phyloP scores from a whole-genome alignment of 2,888 invertebrate genomes.

The Tenthredo livida region DNA sequence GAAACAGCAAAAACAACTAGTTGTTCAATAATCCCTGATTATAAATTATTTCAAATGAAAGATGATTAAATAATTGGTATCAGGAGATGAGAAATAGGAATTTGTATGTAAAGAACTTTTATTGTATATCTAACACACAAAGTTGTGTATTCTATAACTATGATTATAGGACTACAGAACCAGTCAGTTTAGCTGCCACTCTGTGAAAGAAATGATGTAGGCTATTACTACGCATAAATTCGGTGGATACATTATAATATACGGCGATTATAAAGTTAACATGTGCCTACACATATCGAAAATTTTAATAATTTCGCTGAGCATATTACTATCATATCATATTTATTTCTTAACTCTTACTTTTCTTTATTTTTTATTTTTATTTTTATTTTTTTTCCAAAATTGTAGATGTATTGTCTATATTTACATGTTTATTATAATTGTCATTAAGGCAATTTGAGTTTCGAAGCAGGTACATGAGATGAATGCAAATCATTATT shows the following conservation, averaged over 20 bases:
- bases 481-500: conserved; percentile 54
- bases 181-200: conserved; percentile 62
- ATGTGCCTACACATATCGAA: conserved; percentile 34
- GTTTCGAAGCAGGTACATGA: conserved; percentile 75
- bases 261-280: conserved; percentile 31
- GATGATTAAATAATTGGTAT: background rate
- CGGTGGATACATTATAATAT: conserved; percentile 42
- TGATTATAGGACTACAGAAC: conserved; percentile 68
- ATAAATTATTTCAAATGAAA: background rate
- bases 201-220: conserved; percentile 45
- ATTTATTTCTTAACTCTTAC: conserved; percentile 59
- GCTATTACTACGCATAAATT: conserved; percentile 60
- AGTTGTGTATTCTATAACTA: conserved; percentile 67
- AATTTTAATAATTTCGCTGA: conserved; percentile 33
- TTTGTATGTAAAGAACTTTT: conserved; percentile 58
- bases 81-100: background rate
- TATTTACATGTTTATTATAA: conserved; percentile 72
- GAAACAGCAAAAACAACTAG: background rate
- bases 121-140: conserved; percentile 66
- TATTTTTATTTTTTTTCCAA: background rate
- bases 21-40: conserved; percentile 13
- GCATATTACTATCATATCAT: conserved; percentile 60
- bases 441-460: conserved; percentile 77
- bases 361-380: background rate
- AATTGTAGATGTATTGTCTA: conserved; percentile 72